Evolutionary conservation across 2,888 invertebrate genomes (phyloP).

Genomic region (Masnerella sp.): DNA sequence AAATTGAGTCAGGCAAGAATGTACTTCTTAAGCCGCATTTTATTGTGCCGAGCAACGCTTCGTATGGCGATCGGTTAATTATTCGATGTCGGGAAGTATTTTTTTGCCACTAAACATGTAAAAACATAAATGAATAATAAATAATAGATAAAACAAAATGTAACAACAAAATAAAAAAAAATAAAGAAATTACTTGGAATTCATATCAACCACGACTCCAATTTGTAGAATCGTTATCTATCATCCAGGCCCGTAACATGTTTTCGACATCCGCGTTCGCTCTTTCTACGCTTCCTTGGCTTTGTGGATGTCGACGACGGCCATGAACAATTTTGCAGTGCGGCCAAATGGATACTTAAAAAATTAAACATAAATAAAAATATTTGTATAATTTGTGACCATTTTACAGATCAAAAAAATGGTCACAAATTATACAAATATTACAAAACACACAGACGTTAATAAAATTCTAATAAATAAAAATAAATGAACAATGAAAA

Average conservation of each 20-base stretch:
- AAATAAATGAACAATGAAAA: neutral
- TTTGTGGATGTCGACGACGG: constrained; percentile 7
- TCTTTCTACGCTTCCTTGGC: neutral
- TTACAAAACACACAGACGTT: too few species aligned
- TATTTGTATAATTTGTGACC: too few species aligned
- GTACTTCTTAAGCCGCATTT: neutral
- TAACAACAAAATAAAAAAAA: neutral
- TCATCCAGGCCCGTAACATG: constrained; percentile 55
- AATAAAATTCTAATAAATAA: too few species aligned
- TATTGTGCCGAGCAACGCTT: constrained; percentile 5
- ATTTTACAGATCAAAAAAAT: too few species aligned
- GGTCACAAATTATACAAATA: too few species aligned
- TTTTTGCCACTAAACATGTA: constrained; percentile 23
- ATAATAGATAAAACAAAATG: neutral
- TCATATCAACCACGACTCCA: constrained; percentile 61
- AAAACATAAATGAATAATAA: constrained; percentile 1
- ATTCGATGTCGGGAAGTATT: constrained; percentile 14
- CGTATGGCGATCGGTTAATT: constrained; percentile 16
- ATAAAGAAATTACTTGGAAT: constrained; percentile 50
- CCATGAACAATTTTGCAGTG: constrained; percentile 22
- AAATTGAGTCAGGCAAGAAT: constrained; percentile 2
- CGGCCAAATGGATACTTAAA: constrained; percentile 9
- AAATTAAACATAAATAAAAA: neutral
- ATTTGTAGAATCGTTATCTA: constrained; percentile 46
- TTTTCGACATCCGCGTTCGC: constrained; percentile 21